Conservation (phyloP, 2,113 vertebrate genomes). For the Lasiurus cinereus region DNA sequence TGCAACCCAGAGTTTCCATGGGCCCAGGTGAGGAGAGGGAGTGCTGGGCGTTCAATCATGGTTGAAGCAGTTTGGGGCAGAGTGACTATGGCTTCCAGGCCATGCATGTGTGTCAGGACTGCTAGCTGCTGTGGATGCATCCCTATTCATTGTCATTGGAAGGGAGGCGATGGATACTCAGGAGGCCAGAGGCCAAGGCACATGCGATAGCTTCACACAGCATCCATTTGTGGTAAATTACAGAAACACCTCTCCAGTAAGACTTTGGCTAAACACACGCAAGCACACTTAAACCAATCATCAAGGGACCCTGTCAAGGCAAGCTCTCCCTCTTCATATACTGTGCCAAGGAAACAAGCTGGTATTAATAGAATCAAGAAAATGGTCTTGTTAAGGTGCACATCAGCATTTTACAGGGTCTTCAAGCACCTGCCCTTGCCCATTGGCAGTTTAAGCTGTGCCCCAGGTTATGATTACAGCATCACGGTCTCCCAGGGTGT, state of each 20-base stretch:
- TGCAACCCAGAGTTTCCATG: no score
- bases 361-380: neutral
- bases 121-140: rapidly evolving
- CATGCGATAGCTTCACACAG: neutral
- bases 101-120: neutral
- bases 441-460: neutral
- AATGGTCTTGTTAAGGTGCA: neutral
- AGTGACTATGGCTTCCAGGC: neutral
- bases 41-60: neutral
- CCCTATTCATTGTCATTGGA: neutral
- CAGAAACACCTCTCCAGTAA: neutral
- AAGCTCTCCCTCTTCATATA: neutral
- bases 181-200: neutral
- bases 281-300: neutral
- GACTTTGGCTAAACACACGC: neutral
- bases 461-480: neutral
- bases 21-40: no score
- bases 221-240: neutral
- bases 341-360: neutral
- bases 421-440: neutral
- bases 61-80: neutral
- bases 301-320: neutral
- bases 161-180: neutral
- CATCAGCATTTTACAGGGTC: neutral
- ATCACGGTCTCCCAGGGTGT: neutral